Evolutionary conservation across 2,888 invertebrate genomes (phyloP), one percentile per base, ranked within the genome.

Genomic region (Teinopalpus imperialis): DNA sequence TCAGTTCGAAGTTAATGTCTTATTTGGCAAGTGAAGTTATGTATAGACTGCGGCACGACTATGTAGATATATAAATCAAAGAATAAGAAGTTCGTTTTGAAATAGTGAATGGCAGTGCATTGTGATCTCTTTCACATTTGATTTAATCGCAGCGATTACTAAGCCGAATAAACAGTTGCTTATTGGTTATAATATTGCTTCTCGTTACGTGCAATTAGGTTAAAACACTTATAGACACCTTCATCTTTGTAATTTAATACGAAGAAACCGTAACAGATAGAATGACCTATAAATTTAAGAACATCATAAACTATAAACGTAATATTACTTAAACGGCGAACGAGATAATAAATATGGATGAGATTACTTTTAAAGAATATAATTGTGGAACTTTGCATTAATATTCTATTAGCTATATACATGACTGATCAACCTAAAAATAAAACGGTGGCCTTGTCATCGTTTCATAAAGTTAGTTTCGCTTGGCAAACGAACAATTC

Each of bases 81-180:
- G 34, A 48, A 53, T 45, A 36, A 43, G 52, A 40, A 49, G 40
- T 54, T 43, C 50, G 54, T 68, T 67, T 66, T 62, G 69, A 48
- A 69, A 69, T 66, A 68, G 69, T 68, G 66, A 69, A 51, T 56
- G 66, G 63, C 56, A 50, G 47, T 50, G 51, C 53, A 61, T 60
- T 63, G 63, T 65, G 55, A 55, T 55, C 51, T 65, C 55, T 57
- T 66, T 58, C 54, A 58, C 59, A 60, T 66, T 60, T 59, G 61
- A 66, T 65, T 60, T 59, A 61, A 53, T 51, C 48, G 24, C 36
- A 13, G 37, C 21, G 41, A 48, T 49, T 49, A 47, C 37, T 20
- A 29, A 12, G 20, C 31, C 32, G 34, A 29, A 27, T 32, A 32
- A 32, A 41, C 29, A 12, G 29, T 35, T 43, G 30, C 36, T 36